These are phyloP conservation scores for Olivierus martensii DNA, from an alignment of 1,140 invertebrate genomes.

Conservation along the genomic window DNA sequence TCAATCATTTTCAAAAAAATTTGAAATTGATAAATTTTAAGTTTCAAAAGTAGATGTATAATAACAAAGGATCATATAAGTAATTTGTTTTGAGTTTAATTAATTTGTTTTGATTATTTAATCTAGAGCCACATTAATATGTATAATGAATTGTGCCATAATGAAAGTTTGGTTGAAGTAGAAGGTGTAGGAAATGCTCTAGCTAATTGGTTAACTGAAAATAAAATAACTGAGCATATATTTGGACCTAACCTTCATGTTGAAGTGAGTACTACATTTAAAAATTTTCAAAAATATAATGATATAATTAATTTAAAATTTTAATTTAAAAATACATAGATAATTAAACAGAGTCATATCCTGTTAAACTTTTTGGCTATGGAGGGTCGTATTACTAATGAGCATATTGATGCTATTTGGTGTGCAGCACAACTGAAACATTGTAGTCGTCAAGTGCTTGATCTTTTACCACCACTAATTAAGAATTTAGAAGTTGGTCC, in stretches of 20 bases:
- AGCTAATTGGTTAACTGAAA: slow-evolving; percentile 72
- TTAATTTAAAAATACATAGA: slow-evolving; percentile 31
- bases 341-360: slow-evolving; percentile 87
- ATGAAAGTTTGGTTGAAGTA: slow-evolving; percentile 64
- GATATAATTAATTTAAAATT: background rate
- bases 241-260: slow-evolving; percentile 93
- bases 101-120: slow-evolving; percentile 1
- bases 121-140: slow-evolving; percentile 64
- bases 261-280: slow-evolving; percentile 43
- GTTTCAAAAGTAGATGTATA: no score
- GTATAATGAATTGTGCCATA: slow-evolving; percentile 76
- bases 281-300: background rate
- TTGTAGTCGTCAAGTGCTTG: slow-evolving; percentile 82
- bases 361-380: slow-evolving; percentile 83
- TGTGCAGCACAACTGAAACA: slow-evolving; percentile 85
- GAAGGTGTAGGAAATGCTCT: slow-evolving; percentile 69
- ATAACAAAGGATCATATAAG: no score
- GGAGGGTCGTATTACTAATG: slow-evolving; percentile 74
- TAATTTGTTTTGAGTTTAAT: no score
- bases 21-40: no score
- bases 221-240: slow-evolving; percentile 84
- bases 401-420: slow-evolving; percentile 88
- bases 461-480: slow-evolving; percentile 72
- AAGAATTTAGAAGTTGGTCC: slow-evolving; percentile 76
- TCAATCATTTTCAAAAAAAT: no score